Conservation (phyloP, 2,113 vertebrate genomes). For the Telmatochromis sp. region DNA sequence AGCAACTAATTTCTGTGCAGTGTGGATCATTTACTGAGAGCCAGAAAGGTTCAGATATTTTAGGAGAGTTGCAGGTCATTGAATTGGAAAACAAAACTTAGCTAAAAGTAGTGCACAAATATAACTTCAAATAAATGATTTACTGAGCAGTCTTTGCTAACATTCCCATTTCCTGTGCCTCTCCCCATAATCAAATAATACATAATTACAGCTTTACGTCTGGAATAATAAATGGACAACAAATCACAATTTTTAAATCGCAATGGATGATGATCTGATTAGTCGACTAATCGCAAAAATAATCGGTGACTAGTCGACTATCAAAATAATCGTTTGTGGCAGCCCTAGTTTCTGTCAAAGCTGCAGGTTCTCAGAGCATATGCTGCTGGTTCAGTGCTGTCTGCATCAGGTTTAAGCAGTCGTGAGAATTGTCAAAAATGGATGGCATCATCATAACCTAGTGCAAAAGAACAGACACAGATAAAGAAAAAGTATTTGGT, state of each 20-base stretch:
- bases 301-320: no score
- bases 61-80: not conserved
- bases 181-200: not conserved
- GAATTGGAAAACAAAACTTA: rapidly evolving
- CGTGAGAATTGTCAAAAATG: not conserved
- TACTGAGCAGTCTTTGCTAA: not conserved
- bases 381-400: no score
- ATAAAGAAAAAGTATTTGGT: not conserved
- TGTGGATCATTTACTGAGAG: not conserved
- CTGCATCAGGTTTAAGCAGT: no score
- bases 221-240: no score
- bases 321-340: no score
- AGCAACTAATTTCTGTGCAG: not conserved
- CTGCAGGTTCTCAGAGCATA: not conserved
- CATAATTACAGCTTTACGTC: not conserved
- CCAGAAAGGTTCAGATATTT: not conserved
- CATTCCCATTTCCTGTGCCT: not conserved
- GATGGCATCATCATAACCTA: not conserved
- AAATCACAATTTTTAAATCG: not conserved
- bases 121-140: not conserved
- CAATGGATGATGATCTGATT: not conserved
- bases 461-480: not conserved
- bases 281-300: no score
- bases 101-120: not conserved
- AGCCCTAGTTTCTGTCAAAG: not conserved